Conservation (phyloP, 2,888 invertebrate genomes). For the Crematogaster levior region DNA sequence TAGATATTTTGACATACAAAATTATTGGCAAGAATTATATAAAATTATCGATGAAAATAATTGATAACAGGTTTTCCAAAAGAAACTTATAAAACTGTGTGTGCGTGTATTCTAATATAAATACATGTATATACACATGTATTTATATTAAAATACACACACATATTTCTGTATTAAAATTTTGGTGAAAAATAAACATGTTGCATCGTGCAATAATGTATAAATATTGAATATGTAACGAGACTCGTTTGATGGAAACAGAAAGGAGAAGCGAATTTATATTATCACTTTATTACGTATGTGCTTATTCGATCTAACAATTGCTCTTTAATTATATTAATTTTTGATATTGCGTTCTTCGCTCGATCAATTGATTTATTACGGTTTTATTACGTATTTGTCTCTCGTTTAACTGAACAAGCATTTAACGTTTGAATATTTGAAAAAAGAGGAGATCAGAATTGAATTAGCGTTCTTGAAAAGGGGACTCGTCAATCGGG, state of each 20-base stretch:
- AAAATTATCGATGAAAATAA: not conserved
- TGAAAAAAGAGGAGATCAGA: not conserved
- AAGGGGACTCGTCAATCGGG: not conserved
- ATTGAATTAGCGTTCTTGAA: not conserved
- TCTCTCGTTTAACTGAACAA: not conserved
- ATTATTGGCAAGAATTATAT: too few relatives aligned
- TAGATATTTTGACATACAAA: too few relatives aligned
- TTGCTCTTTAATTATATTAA: not conserved
- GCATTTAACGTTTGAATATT: constrained; percentile 14
- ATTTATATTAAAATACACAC: too few relatives aligned
- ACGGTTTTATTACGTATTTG: not conserved
- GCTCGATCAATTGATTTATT: not conserved
- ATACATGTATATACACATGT: too few relatives aligned
- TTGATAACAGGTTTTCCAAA: not conserved
- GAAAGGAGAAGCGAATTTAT: not conserved
- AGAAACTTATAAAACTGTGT: not conserved
- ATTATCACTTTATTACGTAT: not conserved
- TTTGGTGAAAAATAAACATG: not conserved
- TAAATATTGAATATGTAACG: not conserved
- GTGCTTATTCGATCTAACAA: not conserved
- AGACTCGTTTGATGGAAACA: not conserved
- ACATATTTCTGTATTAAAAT: too few relatives aligned
- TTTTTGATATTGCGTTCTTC: not conserved
- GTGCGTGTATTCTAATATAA: too few relatives aligned
- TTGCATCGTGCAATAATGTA: not conserved